phyloP scores from a whole-genome alignment of 2,797 vertebrate genomes.

The Alca torda region DNA sequence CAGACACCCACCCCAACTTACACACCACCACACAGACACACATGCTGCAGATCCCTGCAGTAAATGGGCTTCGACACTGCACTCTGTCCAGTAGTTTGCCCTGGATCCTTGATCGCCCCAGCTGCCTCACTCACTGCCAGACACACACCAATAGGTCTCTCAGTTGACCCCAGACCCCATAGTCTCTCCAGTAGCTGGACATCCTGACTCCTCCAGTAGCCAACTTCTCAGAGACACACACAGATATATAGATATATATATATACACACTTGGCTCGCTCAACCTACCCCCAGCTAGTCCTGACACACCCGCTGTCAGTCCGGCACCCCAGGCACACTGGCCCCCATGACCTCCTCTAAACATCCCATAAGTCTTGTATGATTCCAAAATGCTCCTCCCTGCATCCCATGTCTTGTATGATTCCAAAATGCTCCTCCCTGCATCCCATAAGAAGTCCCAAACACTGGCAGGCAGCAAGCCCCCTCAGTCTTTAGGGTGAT shows the following conservation, averaged over 20 bases:
- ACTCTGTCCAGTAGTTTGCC: neutral
- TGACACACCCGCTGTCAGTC: accelerated
- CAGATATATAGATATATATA: neutral
- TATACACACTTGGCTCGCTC: neutral
- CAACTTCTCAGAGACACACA: neutral
- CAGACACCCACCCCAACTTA: too few relatives aligned
- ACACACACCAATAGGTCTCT: neutral
- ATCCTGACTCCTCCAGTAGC: neutral
- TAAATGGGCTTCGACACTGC: neutral
- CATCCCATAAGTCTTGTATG: too few relatives aligned
- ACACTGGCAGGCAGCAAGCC: neutral
- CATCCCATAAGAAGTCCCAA: neutral
- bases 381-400: neutral
- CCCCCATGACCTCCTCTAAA: neutral
- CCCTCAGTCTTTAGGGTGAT: neutral
- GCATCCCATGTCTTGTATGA: neutral
- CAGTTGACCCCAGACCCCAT: neutral
- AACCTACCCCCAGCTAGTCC: neutral
- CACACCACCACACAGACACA: neutral
- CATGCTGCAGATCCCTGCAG: neutral
- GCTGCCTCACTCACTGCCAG: neutral
- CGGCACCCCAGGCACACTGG: too few relatives aligned
- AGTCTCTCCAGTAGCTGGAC: too few relatives aligned
- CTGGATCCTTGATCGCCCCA: neutral
- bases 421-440: neutral